These are phyloP conservation scores for Spodoptera picta DNA, from an alignment of 2,888 invertebrate species.

Conservation along the genomic window DNA sequence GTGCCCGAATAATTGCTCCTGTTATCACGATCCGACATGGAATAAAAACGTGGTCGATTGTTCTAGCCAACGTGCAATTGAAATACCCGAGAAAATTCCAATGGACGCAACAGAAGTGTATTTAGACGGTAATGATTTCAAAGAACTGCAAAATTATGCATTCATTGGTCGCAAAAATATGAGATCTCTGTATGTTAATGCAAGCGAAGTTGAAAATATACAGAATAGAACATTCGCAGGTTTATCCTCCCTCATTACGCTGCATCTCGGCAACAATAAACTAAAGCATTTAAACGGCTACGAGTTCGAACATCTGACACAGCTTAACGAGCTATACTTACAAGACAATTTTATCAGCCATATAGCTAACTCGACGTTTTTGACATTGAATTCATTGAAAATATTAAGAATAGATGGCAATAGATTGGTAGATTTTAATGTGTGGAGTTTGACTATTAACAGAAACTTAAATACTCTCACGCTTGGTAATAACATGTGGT, in stretches of 20 bases:
- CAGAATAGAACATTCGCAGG: constrained; percentile 97
- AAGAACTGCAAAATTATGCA: constrained; percentile 94
- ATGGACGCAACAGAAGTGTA: constrained; percentile 98
- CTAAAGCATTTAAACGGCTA: constrained; percentile 93
- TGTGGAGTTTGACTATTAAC: constrained; percentile 92
- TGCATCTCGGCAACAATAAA: constrained; percentile 96
- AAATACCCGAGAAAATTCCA: constrained; percentile 95
- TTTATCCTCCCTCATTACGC: constrained; percentile 92
- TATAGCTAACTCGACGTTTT: constrained; percentile 94
- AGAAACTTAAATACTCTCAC: constrained; percentile 91
- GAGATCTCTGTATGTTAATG: constrained; percentile 95
- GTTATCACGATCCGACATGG: constrained; percentile 98
- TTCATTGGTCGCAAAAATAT: constrained; percentile 97
- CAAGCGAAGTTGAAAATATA: constrained; percentile 94
- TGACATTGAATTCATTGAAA: constrained; percentile 92
- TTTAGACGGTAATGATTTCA: constrained; percentile 96
- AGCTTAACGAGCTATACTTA: constrained; percentile 94
- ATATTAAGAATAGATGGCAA: constrained; percentile 95
- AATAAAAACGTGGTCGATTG: constrained; percentile 97
- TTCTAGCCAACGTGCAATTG: constrained; percentile 92
- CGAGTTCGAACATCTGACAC: constrained; percentile 94
- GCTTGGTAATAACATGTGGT: constrained; percentile 96
- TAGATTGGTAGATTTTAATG: constrained; percentile 92
- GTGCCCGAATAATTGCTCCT: constrained; percentile 97
- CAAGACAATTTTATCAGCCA: constrained; percentile 94